Conservation (phyloP, 1,140 invertebrate species). For the Aphidius ervi region DNA sequence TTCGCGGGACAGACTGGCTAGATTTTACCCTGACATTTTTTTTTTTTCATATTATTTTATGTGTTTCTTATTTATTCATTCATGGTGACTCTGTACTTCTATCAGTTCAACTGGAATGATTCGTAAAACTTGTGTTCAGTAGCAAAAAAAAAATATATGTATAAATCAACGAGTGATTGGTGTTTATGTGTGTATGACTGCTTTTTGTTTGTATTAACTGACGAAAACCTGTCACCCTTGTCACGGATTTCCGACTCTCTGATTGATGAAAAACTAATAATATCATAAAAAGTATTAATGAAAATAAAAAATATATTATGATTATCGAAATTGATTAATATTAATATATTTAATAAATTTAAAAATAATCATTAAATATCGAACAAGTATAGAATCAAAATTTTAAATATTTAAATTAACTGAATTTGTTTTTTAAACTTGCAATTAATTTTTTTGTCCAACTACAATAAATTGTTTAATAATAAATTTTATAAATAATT, state of each 20-base stretch:
- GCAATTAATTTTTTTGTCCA: too few species aligned
- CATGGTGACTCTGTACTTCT: constrained; percentile 3
- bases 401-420: too few species aligned
- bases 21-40: constrained; percentile 6
- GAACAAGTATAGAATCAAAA: too few species aligned
- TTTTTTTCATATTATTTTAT: background rate
- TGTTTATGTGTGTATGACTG: too few species aligned
- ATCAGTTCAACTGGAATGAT: constrained; percentile 5
- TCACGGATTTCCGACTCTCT: constrained; percentile 13
- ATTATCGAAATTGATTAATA: too few species aligned
- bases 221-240: constrained; percentile 11
- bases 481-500: too few species aligned
- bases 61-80: constrained; percentile 7
- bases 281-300: constrained; percentile 1
- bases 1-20: constrained; percentile 5
- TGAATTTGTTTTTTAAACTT: too few species aligned
- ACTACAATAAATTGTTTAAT: too few species aligned
- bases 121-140: background rate
- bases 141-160: background rate
- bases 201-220: too few species aligned
- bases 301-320: background rate
- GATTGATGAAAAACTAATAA: constrained; percentile 17
- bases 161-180: constrained; percentile 6
- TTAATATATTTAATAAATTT: too few species aligned
- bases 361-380: too few species aligned